Evolutionary conservation across 2,888 invertebrate species (phyloP), one percentile per base, ranked within the genome.

Genomic region (Nematopogon swammerdamellus): DNA sequence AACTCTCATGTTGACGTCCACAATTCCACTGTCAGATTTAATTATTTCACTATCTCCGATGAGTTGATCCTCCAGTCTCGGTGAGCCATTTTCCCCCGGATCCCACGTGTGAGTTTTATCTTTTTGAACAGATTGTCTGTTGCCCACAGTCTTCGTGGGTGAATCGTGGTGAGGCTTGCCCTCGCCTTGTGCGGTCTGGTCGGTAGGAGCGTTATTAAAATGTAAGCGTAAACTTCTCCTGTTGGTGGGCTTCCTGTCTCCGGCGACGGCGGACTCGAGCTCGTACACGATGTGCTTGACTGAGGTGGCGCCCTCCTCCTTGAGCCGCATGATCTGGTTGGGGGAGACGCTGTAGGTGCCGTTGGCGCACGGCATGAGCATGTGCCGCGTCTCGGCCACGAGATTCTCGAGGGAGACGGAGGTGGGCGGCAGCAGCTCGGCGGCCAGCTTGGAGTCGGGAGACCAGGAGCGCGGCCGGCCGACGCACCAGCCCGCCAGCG

Each of bases 291-390:
- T 83, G 58, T 87, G 86, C 58, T 86, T 86, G 50, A 89, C 88
- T 19, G 84, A 85, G 19, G 82, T 77, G 46, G 79, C 74, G 49
- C 80, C 81, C 54, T 85, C 83, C 56, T 85, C 85, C 56, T 90
- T 89, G 56, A 94, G 80, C 60, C 92, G 87, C 54, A 93, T 86
- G 60, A 93, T 92, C 80, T 92, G 91, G 70, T 94, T 94, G 59
- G 92, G 94, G 45, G 94, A 93, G 20, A 94, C 93, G 67, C 92
- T 92, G 71, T 94, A 94, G 57, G 89, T 88, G 36, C 93, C 94
- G 68, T 90, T 90, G 60, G 88, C 89, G 65, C 90, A 92, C 1
- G 92, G 91, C 84, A 92, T 88, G 55, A 92, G 80, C 65, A 91
- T 87, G 67, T 92, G 90, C 45, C 88, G 81, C n/a, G 87, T 85